Evolutionary conservation across 92 coral and sea anemone genomes (phyloP).

Genomic region (Montipora capitata): DNA sequence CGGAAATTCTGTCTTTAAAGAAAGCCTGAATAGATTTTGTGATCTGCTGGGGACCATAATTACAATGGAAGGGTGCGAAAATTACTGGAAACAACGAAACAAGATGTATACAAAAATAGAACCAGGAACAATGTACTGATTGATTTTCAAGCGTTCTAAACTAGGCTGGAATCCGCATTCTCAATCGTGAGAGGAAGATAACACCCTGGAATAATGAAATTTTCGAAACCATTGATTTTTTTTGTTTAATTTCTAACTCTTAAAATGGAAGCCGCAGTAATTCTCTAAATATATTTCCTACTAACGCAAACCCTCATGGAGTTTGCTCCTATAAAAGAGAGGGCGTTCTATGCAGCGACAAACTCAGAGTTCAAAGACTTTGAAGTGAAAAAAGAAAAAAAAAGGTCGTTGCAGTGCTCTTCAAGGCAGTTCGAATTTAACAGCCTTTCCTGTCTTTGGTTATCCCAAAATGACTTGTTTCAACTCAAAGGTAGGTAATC

Average conservation of each 20-base stretch:
- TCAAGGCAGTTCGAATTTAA: neutral
- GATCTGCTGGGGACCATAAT: neutral
- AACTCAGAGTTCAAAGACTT: slow-evolving; percentile 2
- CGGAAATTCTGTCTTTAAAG: neutral
- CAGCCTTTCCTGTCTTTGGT: neutral
- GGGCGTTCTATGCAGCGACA: neutral
- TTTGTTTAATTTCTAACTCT: slow-evolving; percentile 6
- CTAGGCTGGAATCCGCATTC: slow-evolving; percentile 38
- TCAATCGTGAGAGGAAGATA: slow-evolving; percentile 13
- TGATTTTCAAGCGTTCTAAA: neutral
- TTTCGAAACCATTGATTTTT: neutral
- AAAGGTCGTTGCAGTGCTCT: neutral
- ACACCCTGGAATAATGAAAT: slow-evolving; percentile 17
- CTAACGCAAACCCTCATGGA: neutral
- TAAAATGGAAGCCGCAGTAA: slow-evolving; percentile 38
- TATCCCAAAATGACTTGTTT: neutral
- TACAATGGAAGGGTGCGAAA: neutral
- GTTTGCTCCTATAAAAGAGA: slow-evolving; percentile 32
- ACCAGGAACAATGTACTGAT: slow-evolving; percentile 8
- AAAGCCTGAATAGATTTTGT: neutral
- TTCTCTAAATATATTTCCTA: slow-evolving; percentile 25
- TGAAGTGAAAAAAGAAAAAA: neutral
- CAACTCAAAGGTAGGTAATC: slow-evolving; percentile 25
- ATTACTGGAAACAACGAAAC: neutral
- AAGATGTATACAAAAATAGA: slow-evolving; percentile 23